Base-by-base conservation (phyloP, 37 sponge, comb jelly and placozoan species). In the Bolinopsis microptera region DNA sequence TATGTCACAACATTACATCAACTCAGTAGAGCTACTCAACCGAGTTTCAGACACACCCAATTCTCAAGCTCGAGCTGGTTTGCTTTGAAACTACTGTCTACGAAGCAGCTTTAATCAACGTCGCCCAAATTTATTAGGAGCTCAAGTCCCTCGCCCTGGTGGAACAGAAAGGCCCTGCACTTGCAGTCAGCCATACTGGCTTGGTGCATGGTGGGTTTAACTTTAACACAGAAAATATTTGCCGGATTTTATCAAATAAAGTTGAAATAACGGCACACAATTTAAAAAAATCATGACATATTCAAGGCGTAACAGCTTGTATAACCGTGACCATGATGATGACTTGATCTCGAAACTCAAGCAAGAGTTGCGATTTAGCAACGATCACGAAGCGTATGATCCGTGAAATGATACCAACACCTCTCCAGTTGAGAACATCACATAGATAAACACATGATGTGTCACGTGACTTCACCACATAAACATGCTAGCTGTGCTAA, bases 401-500 rank as follows among this genome's bases (percentile, higher is more conserved):
- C 61, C 61, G 61, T 48, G 61, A 48, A 48, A 48, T 48, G 61
- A 48, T 48, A 48, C 61, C 61, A 48, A 48, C 61, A 48, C 61
- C 61, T 48, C 61, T 48, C 13, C 61, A 48, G 61, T 13, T 18
- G 61, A 48, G 61, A 5, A 48, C 5, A 13, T 18, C 9, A 5
- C 13, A 18, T 48, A 48, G 9, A 32, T 32, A 77, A 77, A 9
- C 80, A 77, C 80, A 21, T 77, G 80, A 28, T 35, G 37, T 33
- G 3, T 13, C 80, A 32, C 80, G 80, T 77, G 80, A 77, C 37
- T 35, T 9, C 33, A 77, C 80, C 80, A 35, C 80, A 77, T 32
- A 77, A 77, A 77, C 80, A 77, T 77, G 80, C 80, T 77, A 77
- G 80, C 80, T 77, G 80, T 77, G 80, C 32, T 77, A 77, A 77